Evolutionary conservation across 2,113 vertebrate genomes (phyloP).

Genomic region (Shinisaurus crocodilurus): DNA sequence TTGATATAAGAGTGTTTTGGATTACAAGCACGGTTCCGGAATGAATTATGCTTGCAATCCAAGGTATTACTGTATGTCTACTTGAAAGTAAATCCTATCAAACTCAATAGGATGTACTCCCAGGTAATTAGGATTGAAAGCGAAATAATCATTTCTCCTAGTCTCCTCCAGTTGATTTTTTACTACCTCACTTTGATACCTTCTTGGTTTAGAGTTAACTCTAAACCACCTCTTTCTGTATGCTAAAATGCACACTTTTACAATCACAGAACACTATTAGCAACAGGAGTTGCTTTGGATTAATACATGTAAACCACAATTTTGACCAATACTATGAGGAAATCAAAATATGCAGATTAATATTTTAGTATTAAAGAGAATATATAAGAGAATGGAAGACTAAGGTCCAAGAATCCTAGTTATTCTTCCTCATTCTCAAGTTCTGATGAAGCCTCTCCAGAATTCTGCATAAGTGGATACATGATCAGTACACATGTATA

Average conservation of each 20-base stretch:
- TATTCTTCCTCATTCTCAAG: not conserved
- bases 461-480: not conserved
- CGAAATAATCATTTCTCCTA: not conserved
- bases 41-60: no score
- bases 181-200: not conserved
- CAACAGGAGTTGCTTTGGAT: not conserved
- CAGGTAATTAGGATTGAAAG: no score
- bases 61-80: no score
- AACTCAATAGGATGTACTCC: no score
- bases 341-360: not conserved
- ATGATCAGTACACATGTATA: not conserved
- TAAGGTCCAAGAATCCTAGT: not conserved
- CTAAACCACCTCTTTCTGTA: no score
- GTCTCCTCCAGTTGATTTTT: not conserved
- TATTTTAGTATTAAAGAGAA: not conserved
- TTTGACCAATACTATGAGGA: not conserved
- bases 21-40: no score
- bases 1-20: no score
- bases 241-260: not conserved
- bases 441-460: not conserved
- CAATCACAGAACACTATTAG: not conserved
- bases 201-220: no score
- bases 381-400: not conserved
- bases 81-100: no score
- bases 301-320: not conserved